These are phyloP conservation scores for Choreutis nemorana DNA, from an alignment of 2,888 invertebrate species.

Conservation along the genomic window DNA sequence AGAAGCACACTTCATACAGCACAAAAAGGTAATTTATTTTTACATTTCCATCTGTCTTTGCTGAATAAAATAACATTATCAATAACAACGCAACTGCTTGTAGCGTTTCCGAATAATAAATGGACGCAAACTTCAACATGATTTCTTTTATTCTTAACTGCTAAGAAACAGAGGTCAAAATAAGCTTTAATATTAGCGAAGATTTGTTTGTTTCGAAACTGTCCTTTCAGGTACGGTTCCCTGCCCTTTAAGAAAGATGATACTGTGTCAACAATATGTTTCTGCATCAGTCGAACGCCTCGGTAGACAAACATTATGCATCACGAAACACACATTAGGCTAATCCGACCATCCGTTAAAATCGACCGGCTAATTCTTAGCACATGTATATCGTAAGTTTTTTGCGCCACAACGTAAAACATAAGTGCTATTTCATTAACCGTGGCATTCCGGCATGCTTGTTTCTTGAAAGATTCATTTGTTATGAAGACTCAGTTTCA, in stretches of 20 bases:
- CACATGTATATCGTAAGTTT: slow-evolving; percentile 45
- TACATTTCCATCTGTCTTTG: too few relatives aligned
- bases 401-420: slow-evolving; percentile 50
- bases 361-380: slow-evolving; percentile 40
- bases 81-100: too few relatives aligned
- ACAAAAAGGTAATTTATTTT: too few relatives aligned
- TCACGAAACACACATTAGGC: slow-evolving; percentile 56
- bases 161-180: too few relatives aligned
- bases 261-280: slow-evolving; percentile 61
- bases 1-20: too few relatives aligned
- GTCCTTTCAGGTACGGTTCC: slow-evolving; percentile 41
- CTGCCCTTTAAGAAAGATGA: slow-evolving; percentile 53
- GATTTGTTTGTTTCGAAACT: too few relatives aligned
- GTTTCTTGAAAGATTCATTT: slow-evolving; percentile 18
- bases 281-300: slow-evolving; percentile 45
- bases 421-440: slow-evolving; percentile 58
- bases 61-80: too few relatives aligned
- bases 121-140: too few relatives aligned
- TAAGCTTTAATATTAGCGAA: too few relatives aligned
- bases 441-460: slow-evolving; percentile 33
- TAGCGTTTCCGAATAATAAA: too few relatives aligned
- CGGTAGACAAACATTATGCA: slow-evolving; percentile 53
- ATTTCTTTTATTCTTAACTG: too few relatives aligned
- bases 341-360: slow-evolving; percentile 53
- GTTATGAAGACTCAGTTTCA: slow-evolving; percentile 22